Evolutionary conservation across 2,797 vertebrate species (phyloP).

Genomic region (Thamnophis elegans): DNA sequence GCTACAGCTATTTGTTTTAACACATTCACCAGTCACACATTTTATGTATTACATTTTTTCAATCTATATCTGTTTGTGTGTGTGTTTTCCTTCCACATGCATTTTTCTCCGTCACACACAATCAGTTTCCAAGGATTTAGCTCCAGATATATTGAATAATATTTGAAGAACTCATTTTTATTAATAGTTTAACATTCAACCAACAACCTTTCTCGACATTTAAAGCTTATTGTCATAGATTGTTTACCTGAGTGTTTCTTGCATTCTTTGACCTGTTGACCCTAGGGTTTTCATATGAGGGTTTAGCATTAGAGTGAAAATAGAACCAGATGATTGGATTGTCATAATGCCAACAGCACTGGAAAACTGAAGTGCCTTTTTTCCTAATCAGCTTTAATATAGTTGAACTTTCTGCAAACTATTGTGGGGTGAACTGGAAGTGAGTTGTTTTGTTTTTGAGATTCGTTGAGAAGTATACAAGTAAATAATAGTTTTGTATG

Average conservation of each 20-base stretch:
- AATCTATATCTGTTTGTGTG: background rate
- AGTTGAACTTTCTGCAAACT: background rate
- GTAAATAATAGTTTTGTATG: background rate
- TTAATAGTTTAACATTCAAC: background rate
- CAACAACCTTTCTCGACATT: background rate
- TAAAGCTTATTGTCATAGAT: background rate
- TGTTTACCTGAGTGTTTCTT: background rate
- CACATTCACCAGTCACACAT: background rate
- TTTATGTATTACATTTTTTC: background rate
- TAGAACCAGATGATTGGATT: background rate
- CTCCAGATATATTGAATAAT: background rate
- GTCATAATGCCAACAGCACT: background rate
- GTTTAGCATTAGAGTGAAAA: background rate
- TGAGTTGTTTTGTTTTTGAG: background rate
- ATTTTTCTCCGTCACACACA: background rate
- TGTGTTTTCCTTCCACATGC: background rate
- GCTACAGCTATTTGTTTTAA: background rate
- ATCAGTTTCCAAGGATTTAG: background rate
- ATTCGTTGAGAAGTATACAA: background rate
- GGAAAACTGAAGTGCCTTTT: background rate
- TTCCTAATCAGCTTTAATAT: background rate
- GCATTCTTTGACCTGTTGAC: background rate
- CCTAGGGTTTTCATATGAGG: background rate
- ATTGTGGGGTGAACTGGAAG: background rate
- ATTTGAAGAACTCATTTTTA: background rate